Evolutionary conservation across 1,140 invertebrate species (phyloP).

Genomic region (Aplysia californica): DNA sequence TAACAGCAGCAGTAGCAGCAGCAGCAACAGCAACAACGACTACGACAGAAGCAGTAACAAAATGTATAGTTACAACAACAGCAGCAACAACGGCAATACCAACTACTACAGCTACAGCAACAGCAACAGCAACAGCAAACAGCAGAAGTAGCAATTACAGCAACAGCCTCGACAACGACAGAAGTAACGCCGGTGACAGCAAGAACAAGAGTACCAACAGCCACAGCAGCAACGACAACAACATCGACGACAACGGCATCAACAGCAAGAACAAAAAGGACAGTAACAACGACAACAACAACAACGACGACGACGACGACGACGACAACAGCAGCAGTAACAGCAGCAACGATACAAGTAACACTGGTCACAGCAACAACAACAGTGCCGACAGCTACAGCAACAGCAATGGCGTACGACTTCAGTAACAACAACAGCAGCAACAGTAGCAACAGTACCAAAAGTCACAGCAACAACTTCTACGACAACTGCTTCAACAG

Average conservation of each 20-base stretch:
- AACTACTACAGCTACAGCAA: neutral
- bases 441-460: neutral
- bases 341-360: neutral
- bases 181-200: neutral
- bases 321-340: neutral
- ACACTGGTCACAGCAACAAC: neutral
- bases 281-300: neutral
- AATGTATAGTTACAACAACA: too few relatives aligned
- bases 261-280: neutral
- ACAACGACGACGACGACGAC: neutral
- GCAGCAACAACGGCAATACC: neutral
- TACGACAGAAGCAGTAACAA: too few relatives aligned
- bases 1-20: too few relatives aligned
- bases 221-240: neutral
- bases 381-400: neutral
- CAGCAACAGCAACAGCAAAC: neutral
- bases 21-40: too few relatives aligned
- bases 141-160: neutral
- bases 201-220: neutral
- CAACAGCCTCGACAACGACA: neutral
- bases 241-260: neutral
- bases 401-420: too few relatives aligned
- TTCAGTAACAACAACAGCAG: neutral
- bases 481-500: neutral
- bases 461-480: constrained; percentile 7